Evolutionary conservation across 2,113 vertebrate genomes (phyloP), one percentile per base, ranked within the genome.

Genomic region (Platichthys flesus): DNA sequence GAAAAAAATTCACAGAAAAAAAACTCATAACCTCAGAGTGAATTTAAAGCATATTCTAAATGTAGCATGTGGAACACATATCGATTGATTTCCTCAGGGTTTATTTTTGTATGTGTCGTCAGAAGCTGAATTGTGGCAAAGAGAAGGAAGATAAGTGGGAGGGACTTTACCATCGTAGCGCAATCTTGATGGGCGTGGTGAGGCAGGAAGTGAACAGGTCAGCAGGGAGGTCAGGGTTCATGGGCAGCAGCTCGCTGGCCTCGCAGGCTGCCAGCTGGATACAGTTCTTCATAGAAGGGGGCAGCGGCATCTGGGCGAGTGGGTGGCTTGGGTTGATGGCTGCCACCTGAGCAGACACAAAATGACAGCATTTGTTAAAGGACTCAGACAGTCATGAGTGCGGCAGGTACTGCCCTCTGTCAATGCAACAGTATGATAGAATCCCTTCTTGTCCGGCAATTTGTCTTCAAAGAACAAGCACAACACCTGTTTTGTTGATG

Each of bases 151-250:
- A n/a, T 0, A 31, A 18, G 15, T 31, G 45, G 2, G 31, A 16
- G n/a, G 16, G 21, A n/a, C 4, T 0, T 97, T 89, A 99, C 98
- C 98, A 99, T 87, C 98, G 93, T 80, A 99, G 94, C 0, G 98
- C 97, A 0, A 99, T 99, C 90, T 98, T 99, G 95, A 99, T 99
- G 37, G 98, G 98, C 0, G 98, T 99, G 54, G 98, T 99, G 92
- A 99, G 96, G 92, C 98, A 99, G 61, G 98, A 98, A 0, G 98
- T 99, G 95, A 99, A 99, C 4, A 99, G 97, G 93, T 99, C 98
- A 0, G 98, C 98, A 0, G 98, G 98, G 74, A 99, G 96, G 88
- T 99, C 98, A 0, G 97, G 98, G 94, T 99, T 97, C 98, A 99
- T 99, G 78, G 98, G 98, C 35, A 99, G 94, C 75, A 99, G 92